Percentiles rank a stretch among this genome's conserved stretches.
phyloP scores from a whole-genome alignment of 1,140 invertebrate genomes.

The Panagrolaimus sp. region DNA sequence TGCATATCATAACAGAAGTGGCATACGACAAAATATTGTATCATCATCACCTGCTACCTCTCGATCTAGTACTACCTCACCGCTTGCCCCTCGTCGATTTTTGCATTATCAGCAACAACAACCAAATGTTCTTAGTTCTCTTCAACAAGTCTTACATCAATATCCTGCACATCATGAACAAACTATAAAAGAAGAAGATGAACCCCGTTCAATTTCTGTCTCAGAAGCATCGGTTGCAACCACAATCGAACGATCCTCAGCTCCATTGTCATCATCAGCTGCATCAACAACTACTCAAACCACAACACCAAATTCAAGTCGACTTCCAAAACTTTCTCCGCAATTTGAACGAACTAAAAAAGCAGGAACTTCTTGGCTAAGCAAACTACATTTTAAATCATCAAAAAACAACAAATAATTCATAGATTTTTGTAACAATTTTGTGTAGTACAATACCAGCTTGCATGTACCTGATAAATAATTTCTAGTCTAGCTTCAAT shows the following conservation, averaged over 20 bases:
- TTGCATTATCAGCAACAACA: neutral
- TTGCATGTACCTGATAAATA: no score
- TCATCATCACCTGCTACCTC: neutral
- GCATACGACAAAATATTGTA: neutral
- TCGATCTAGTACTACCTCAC: constrained; percentile 3
- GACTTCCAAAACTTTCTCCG: neutral
- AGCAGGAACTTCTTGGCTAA: constrained; percentile 2
- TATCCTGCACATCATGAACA: constrained; percentile 8
- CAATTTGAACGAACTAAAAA: constrained; percentile 10
- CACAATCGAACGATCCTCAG: constrained; percentile 3
- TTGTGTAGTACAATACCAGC: no score
- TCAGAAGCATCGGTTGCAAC: constrained; percentile 8
- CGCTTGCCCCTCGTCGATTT: neutral
- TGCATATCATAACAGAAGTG: neutral
- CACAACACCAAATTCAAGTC: neutral
- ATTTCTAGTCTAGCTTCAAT: no score
- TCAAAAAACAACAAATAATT: neutral
- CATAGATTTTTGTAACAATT: no score
- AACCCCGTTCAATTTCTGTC: constrained; percentile 3
- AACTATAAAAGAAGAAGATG: constrained; percentile 11
- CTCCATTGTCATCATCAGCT: neutral
- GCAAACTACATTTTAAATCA: constrained; percentile 4
- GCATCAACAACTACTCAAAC: neutral
- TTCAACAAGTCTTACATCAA: neutral
- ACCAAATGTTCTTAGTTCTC: neutral